phyloP scores from a whole-genome alignment of 1,140 invertebrate genomes.

The Drosophila setifemur region DNA sequence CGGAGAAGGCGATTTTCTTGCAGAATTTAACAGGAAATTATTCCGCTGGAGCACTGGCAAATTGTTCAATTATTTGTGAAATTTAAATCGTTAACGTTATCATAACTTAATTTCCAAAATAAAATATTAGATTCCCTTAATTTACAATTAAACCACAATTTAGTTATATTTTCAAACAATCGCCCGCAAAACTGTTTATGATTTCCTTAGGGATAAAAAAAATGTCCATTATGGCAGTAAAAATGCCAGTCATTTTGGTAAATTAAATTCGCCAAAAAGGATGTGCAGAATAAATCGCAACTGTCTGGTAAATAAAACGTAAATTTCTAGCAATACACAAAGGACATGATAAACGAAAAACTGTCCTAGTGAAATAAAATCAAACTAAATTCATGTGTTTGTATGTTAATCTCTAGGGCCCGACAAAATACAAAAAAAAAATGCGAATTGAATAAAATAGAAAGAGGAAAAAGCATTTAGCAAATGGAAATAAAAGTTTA shows the following conservation, averaged over 20 bases:
- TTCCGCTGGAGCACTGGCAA: background rate
- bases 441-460: background rate
- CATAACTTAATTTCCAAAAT: slow-evolving; percentile 12
- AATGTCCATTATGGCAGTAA: background rate
- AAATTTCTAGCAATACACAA: slow-evolving; percentile 34
- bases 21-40: slow-evolving; percentile 16
- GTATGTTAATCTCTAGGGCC: slow-evolving; percentile 24
- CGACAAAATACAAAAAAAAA: slow-evolving; percentile 4
- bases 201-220: slow-evolving; percentile 21
- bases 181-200: slow-evolving; percentile 13
- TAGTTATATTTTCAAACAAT: slow-evolving; percentile 6
- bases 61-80: slow-evolving; percentile 46
- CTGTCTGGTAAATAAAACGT: slow-evolving; percentile 37
- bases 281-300: slow-evolving; percentile 17
- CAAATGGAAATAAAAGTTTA: slow-evolving; percentile 44
- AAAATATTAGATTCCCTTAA: background rate
- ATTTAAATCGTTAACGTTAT: slow-evolving; percentile 21
- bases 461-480: slow-evolving; percentile 37
- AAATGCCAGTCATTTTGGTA: slow-evolving; percentile 2
- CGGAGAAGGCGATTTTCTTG: background rate
- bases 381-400: slow-evolving; percentile 44
- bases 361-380: slow-evolving; percentile 37
- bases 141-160: slow-evolving; percentile 14
- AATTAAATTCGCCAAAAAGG: slow-evolving; percentile 17
- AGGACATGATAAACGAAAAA: slow-evolving; percentile 56